Conservation (phyloP, 2,113 vertebrate species). For the Eidolon helvum region DNA sequence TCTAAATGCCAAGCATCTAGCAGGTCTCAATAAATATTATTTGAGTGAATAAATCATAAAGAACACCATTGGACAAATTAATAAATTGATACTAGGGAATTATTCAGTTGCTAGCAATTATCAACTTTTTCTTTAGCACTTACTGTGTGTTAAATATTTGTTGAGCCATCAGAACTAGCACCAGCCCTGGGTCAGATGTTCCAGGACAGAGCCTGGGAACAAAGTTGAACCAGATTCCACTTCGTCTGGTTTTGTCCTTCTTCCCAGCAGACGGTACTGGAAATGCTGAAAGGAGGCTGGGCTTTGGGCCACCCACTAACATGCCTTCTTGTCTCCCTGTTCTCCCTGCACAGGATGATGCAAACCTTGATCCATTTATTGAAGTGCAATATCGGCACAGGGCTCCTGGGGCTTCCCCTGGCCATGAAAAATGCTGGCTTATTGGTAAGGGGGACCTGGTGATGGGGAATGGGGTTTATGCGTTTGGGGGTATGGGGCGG, state of each 20-base stretch:
- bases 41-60: neutral
- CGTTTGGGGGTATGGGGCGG: neutral
- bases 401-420: constrained; percentile 89
- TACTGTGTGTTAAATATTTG: neutral
- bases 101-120: neutral
- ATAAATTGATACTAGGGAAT: neutral
- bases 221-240: neutral
- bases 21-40: neutral
- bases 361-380: constrained; percentile 89
- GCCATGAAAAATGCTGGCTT: constrained; percentile 90
- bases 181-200: neutral
- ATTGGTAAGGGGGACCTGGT: constrained; percentile 81
- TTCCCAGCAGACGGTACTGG: neutral
- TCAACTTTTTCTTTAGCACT: neutral
- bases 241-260: neutral
- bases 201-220: neutral
- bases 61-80: neutral
- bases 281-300: neutral
- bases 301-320: neutral
- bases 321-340: neutral
- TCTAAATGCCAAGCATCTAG: neutral
- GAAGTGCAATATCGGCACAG: constrained; percentile 90
- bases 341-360: constrained; percentile 75
- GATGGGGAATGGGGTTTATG: neutral
- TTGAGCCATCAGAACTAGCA: neutral